Evolutionary conservation across 2,888 invertebrate genomes (phyloP), one percentile per base, ranked within the genome.

Genomic region (Erannis defoliaria): DNA sequence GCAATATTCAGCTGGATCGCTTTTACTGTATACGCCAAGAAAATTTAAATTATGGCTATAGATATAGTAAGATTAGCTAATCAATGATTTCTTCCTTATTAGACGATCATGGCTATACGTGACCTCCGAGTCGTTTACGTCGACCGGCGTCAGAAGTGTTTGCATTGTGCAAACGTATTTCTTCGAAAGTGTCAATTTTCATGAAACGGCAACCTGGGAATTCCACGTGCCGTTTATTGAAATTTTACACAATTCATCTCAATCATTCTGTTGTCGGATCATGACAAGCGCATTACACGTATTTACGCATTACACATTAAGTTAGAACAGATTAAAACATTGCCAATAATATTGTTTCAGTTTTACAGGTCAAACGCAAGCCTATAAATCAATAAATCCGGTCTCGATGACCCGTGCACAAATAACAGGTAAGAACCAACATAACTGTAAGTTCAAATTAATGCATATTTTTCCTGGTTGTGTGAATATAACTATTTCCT

Each of bases 131-230:
- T 21, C 31, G 29, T 49, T 31, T 29, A 62, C 55, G 60, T 55
- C 55, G 35, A 55, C 46, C 16, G 53, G 46, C 60, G 64, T 64
- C 58, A 61, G 49, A 19, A 29, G 48, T 63, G 58, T 67, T 70
- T 66, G 61, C 57, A 53, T 31, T 49, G 23, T 57, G 51, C 62
- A 53, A 61, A 62, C 59, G 51, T 54, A 51, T 29, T 57, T 53
- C 57, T 62, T 42, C 62, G 54, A 62, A 70, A 71, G 65, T 59
- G 55, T 40, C 58, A 55, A 66, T 62, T 71, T 71, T 65, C 67
- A 61, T 37, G 23, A 58, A 68, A 72, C 55, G 49, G 26, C 40
- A 64, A 46, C 66, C 48, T 65, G 60, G 62, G 68, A 62, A 64
- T 68, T 66, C 48, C 37, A 42, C 33, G 54, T 58, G 46, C 56